phyloP scores from a whole-genome alignment of 2,888 invertebrate genomes.

The Tuberolachnus salignus region DNA sequence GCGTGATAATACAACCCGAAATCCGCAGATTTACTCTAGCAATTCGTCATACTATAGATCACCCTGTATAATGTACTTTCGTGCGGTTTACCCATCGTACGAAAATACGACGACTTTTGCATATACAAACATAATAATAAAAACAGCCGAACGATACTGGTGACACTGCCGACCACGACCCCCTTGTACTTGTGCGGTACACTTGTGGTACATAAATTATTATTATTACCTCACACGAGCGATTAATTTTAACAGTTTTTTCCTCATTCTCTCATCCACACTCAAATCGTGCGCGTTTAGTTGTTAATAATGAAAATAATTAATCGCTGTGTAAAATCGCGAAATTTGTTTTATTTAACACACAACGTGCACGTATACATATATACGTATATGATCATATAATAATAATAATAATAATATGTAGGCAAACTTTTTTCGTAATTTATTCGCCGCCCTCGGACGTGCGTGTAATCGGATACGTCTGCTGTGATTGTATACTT shows the following conservation, averaged over 20 bases:
- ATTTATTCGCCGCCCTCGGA: neutral
- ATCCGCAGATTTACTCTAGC: no score
- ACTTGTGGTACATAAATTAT: neutral
- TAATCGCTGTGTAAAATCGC: constrained; percentile 18
- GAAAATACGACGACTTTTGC: no score
- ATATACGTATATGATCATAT: neutral
- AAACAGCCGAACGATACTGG: no score
- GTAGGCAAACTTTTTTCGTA: constrained; percentile 13
- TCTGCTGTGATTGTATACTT: no score
- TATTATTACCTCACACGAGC: neutral
- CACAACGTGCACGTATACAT: neutral
- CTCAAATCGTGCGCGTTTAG: neutral
- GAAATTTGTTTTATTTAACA: neutral
- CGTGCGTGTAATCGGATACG: constrained; percentile 19
- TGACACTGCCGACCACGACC: no score
- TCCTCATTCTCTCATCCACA: neutral
- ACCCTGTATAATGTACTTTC: no score
- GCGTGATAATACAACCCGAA: no score
- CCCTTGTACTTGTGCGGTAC: no score
- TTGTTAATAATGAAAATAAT: neutral
- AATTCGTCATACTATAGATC: no score
- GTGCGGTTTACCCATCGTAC: no score
- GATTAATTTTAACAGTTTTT: constrained; percentile 8
- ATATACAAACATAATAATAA: no score
- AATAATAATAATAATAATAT: neutral